Conservation (phyloP, 1,140 invertebrate genomes). For the Platyscapa corneri region DNA sequence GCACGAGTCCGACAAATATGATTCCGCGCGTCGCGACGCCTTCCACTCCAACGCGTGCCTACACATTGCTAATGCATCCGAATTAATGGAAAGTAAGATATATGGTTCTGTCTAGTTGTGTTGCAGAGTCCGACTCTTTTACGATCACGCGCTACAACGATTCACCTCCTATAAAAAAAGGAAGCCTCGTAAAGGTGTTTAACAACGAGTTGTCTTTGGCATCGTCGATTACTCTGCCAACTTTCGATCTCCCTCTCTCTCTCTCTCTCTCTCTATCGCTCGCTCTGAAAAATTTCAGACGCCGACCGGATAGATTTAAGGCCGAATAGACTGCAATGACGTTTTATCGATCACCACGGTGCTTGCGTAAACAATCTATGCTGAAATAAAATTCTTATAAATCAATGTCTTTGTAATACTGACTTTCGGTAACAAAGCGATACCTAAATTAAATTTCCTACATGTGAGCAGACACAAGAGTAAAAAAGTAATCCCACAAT, state of each 20-base stretch:
- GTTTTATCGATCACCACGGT: conserved; percentile 11
- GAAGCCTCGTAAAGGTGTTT: conserved; percentile 39
- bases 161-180: neutral
- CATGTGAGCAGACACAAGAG: neutral
- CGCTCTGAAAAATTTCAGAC: neutral
- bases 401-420: conserved; percentile 12
- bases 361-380: conserved; percentile 4
- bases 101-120: conserved; percentile 15
- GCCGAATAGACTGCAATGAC: neutral
- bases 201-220: conserved; percentile 26
- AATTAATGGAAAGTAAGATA: conserved; percentile 29
- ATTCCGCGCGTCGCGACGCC: neutral
- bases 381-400: conserved; percentile 1
- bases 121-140: conserved; percentile 13
- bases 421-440: neutral
- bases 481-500: neutral
- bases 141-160: neutral
- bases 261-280: no score
- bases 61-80: neutral
- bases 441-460: conserved; percentile 4
- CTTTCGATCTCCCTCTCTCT: neutral
- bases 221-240: conserved; percentile 24
- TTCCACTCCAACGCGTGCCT: neutral
- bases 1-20: neutral
- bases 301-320: neutral